phyloP scores from a whole-genome alignment of 2,113 vertebrate genomes.

The Crocuta crocuta region DNA sequence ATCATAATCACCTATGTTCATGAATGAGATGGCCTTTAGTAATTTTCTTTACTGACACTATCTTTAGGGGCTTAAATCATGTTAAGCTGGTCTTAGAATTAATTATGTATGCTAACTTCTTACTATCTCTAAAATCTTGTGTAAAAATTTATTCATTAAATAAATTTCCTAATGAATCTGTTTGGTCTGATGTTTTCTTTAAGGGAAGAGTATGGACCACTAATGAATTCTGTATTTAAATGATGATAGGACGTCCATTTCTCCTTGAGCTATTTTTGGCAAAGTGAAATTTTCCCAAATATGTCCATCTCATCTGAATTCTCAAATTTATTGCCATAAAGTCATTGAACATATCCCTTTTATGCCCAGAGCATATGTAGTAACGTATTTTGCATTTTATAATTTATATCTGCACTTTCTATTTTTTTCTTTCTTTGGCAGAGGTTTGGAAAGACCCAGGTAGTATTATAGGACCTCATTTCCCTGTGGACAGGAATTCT shows the following conservation, averaged over 20 bases:
- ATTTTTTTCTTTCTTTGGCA: not conserved
- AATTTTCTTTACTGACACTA: not conserved
- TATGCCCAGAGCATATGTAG: not conserved
- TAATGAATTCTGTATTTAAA: not conserved
- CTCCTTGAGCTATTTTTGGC: not conserved
- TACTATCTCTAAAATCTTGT: not conserved
- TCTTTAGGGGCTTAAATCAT: not conserved
- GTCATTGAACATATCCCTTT: not conserved
- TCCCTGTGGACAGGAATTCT: not conserved
- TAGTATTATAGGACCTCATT: not conserved
- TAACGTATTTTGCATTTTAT: not conserved
- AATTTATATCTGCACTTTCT: not conserved
- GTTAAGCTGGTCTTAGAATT: not conserved
- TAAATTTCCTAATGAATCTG: not conserved
- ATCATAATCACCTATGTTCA: not conserved
- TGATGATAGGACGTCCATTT: not conserved
- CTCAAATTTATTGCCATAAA: not conserved
- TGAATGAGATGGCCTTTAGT: not conserved
- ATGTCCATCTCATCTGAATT: not conserved
- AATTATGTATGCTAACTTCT: not conserved
- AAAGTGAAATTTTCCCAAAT: not conserved
- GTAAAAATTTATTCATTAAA: not conserved
- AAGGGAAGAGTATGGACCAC: not conserved
- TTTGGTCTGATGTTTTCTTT: not conserved
- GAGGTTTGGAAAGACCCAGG: not conserved